Base-by-base conservation (phyloP, 1,140 invertebrate species). In the Holotrichia oblita region DNA sequence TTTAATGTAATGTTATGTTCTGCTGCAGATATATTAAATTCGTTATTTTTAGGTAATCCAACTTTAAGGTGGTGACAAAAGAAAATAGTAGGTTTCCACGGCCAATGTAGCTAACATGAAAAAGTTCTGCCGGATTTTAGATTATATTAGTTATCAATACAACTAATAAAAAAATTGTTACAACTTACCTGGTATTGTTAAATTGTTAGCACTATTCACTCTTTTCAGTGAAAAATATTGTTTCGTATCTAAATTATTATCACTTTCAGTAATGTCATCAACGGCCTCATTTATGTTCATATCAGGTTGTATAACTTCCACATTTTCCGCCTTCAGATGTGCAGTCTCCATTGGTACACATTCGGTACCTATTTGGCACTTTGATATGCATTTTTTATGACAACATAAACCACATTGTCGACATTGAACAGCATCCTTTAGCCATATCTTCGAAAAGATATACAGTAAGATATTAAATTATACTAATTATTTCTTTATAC, bases 341-440 rank as follows among this genome's bases (percentile, higher is more conserved):
- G 61, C 22, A 40, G 42, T 81, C 20, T 82, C 80, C 24, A 79
- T 74, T 20, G 69, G 82, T 9, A 79, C 75, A 82, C 94, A 96
- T 0, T 89, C 89, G n/a, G 93, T 94, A 61, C 92, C 91, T 41
- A 91, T 90, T 84, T 96, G 93, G 86, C 96, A 98, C 80, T 96
- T 95, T 9, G 91, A 90, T 77, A 96, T 93, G 87, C 97, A 99
- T 85, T 98, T 98, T 86, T 98, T 98, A 87, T 99, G 97, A 86
- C 96, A 97, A 79, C 95, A 95, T 90, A 98, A 93, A 0, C 91
- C 91, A 86, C 97, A 99, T 48, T 93, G 91, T 59, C 91, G 89
- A 87, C 97, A 99, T 82, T 96, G 94, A 81, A 96, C 95, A 3
- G 96, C 97, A 83, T 96, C 94, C 88, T 98, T 98, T 55, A 98